Base-by-base conservation (phyloP, 2,888 invertebrate genomes). In the Caenorhabditis panamensis region DNA sequence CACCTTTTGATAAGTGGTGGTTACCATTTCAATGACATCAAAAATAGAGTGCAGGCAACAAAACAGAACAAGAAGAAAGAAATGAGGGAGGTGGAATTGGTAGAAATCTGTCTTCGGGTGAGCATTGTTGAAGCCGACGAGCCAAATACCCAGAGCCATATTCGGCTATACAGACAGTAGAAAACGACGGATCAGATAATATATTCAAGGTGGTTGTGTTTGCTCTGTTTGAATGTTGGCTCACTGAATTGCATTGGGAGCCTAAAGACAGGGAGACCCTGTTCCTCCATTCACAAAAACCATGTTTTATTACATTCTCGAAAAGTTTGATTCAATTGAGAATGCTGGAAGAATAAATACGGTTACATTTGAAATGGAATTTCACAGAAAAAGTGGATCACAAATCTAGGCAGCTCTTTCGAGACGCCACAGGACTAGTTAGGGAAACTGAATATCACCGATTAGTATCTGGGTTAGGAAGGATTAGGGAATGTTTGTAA, bases 1-100 rank as follows among this genome's bases (percentile, higher is more conserved):
- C n/a, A n/a, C 31, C 31, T 31, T 31, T n/a, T n/a, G n/a, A 37
- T 6, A 16, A 31, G 28, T 5, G 18, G 16, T 22, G 18, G 22
- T 62, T 49, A 78, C 71, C 72, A 79, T 58, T 67, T 79, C 54
- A 66, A 53, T 24, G 71, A 51, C 22, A 56, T 31, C 3, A 61
- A 16, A 3, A 72, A 22, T 28, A 77, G 22, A n/a, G 41, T 22
- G 37, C 54, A 64, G 1, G 22, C 16, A 9, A 66, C 2, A 1
- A 78, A 54, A n/a, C 20, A 41, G 26, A 76, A 67, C 1, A 54
- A 9, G 5, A 62, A 61, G 53, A 28, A 54, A n/a, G 53, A 76
- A 20, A 76, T 13, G 3, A 75, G 18, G 4, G 47, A 58, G 72
- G 36, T 56, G n/a, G 44, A 72, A 49, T 37, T 20, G 6, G 47